Evolutionary conservation across 2,113 vertebrate species (phyloP).

Genomic region (Gallinago undulata): DNA sequence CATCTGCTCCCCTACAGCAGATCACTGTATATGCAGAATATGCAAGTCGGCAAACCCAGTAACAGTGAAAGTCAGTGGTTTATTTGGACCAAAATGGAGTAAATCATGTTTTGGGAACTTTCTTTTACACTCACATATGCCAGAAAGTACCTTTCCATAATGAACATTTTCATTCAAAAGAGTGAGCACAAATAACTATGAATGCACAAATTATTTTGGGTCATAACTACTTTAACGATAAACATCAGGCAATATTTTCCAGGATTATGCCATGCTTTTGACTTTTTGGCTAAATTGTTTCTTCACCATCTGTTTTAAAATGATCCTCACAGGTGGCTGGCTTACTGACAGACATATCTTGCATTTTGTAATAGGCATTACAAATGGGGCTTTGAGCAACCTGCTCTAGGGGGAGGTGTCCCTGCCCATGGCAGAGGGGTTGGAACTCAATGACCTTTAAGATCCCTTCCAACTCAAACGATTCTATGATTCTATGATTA

Average conservation of each 20-base stretch:
- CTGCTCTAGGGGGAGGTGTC: too few relatives aligned
- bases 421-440: too few relatives aligned
- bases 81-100: neutral
- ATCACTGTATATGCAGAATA: neutral
- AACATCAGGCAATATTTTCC: neutral
- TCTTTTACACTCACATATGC: neutral
- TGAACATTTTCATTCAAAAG: neutral
- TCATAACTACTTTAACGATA: neutral
- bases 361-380: neutral
- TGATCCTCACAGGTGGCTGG: neutral
- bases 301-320: neutral
- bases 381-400: too few relatives aligned
- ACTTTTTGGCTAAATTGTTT: neutral
- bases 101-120: neutral
- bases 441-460: too few relatives aligned
- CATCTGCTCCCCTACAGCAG: neutral
- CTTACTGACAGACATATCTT: neutral
- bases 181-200: neutral
- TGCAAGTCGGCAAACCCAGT: neutral
- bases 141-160: neutral
- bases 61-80: neutral
- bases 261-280: neutral
- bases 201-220: neutral
- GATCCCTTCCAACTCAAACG: too few relatives aligned
- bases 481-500: too few relatives aligned